Evolutionary conservation across 1,140 invertebrate species (phyloP), one percentile per base, ranked within the genome.

Genomic region (Myzus persicae): DNA sequence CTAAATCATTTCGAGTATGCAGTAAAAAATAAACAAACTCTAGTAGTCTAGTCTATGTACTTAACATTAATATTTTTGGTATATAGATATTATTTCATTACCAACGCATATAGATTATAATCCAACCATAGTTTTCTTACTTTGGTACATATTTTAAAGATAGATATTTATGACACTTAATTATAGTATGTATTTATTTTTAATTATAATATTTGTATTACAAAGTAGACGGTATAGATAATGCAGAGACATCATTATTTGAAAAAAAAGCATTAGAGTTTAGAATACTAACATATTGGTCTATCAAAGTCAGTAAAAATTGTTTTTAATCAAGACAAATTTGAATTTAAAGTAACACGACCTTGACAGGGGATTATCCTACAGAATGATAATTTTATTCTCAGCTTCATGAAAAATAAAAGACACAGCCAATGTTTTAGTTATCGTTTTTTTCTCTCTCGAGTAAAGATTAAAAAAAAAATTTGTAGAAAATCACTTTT

Each of bases 241-340:
- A 59, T 54, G 51, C 26, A 8, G 24, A 26, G 7, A 59, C 7
- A 59, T 59, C 54, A 59, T 9, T 26, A 26, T 59, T 48, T 48
- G 18, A 48, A 48, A 11, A 11, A 31, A 59, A 4, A 59, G 8
- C 18, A 38, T 38, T 82, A 40, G 1, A 84, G 24, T 38, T 38
- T 82, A 40, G 1, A 84, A 38, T 38, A 38, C 38, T 81, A 81
- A 20, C 22, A 40, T 54, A 54, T 54, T 26, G 26, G 26, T 67
- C 9, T n/a, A n/a, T 31, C n/a, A n/a, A n/a, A 67, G 4, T 31
- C 36, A 26, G 11, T 42, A 87, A 87, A 46, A 87, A 46, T n/a
- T 4, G 42, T 87, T 87, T 85, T 42, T 87, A 85, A 87, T 46
- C 85, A n/a, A n/a, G 85, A 87, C 5, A 88, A 51, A 88, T 88